These are phyloP conservation scores for Recurvirostra avosetta DNA, from an alignment of 2,113 vertebrate genomes.

Conservation along the genomic window DNA sequence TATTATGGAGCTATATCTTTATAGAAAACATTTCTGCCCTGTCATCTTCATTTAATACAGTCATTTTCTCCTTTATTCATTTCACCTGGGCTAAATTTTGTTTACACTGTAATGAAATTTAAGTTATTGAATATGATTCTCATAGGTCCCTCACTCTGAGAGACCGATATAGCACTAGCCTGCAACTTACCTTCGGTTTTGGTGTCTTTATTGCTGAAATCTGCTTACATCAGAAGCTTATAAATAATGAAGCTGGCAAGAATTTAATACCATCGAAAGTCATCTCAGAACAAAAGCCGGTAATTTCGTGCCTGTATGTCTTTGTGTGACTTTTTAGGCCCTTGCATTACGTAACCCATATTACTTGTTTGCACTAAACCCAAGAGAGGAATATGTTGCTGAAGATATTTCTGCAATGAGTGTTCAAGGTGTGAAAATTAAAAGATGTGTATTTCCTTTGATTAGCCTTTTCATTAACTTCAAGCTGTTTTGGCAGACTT, in stretches of 20 bases:
- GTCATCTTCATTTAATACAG: constrained; percentile 28
- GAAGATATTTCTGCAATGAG: neutral
- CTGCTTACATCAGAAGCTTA: neutral
- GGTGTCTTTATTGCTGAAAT: neutral
- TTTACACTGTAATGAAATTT: constrained; percentile 19
- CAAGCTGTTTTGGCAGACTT: neutral
- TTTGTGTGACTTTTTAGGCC: neutral
- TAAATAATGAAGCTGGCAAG: neutral
- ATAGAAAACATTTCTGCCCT: neutral
- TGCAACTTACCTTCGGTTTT: neutral
- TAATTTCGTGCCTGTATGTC: fast-evolving
- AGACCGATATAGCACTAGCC: neutral
- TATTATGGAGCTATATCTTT: constrained; percentile 9
- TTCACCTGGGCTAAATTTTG: constrained; percentile 28
- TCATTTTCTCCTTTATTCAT: constrained; percentile 25
- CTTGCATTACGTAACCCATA: neutral
- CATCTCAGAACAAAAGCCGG: neutral
- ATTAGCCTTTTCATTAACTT: neutral
- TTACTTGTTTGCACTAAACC: neutral
- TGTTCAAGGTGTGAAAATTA: neutral
- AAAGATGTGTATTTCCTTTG: neutral
- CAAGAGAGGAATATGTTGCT: neutral
- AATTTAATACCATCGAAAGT: neutral
- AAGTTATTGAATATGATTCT: neutral
- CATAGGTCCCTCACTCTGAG: neutral